Conservation (phyloP, 2,113 vertebrate species). For the Hemiscyllium ocellatum region DNA sequence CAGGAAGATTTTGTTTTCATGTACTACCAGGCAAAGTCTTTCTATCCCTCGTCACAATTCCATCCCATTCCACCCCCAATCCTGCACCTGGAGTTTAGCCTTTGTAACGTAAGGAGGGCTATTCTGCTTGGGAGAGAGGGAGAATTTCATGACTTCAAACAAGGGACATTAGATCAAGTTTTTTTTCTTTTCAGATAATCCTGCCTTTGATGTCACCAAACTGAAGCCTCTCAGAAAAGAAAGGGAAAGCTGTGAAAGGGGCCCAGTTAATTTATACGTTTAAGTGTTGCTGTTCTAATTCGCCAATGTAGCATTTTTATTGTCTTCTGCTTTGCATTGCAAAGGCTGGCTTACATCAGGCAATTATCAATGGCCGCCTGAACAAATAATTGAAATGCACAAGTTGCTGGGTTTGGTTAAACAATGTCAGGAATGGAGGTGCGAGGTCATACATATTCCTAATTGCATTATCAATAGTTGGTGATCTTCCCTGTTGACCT, state of each 20-base stretch:
- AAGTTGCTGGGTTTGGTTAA: conserved; percentile 60
- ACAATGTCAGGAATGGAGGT: conserved; percentile 58
- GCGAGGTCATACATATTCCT: conserved; percentile 61
- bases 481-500: conserved; percentile 44
- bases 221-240: conserved; percentile 71
- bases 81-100: conserved; percentile 58
- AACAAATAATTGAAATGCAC: conserved; percentile 88
- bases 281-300: conserved; percentile 65
- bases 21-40: conserved; percentile 40
- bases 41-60: conserved; percentile 41
- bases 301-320: conserved; percentile 55
- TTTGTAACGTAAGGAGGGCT: conserved; percentile 53
- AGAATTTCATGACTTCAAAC: conserved; percentile 84
- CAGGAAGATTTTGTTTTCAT: conserved; percentile 46
- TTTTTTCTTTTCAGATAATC: conserved; percentile 75
- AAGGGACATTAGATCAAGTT: conserved; percentile 75
- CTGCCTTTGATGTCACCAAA: conserved; percentile 83
- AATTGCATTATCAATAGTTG: conserved; percentile 53
- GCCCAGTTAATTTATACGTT: conserved; percentile 66
- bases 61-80: conserved; percentile 34
- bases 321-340: conserved; percentile 84
- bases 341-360: conserved; percentile 73
- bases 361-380: conserved; percentile 73
- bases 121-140: conserved; percentile 52
- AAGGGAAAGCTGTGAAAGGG: conserved; percentile 66